These are phyloP conservation scores for Euphydryas editha DNA, from an alignment of 2,888 invertebrate species.

Conservation along the genomic window DNA sequence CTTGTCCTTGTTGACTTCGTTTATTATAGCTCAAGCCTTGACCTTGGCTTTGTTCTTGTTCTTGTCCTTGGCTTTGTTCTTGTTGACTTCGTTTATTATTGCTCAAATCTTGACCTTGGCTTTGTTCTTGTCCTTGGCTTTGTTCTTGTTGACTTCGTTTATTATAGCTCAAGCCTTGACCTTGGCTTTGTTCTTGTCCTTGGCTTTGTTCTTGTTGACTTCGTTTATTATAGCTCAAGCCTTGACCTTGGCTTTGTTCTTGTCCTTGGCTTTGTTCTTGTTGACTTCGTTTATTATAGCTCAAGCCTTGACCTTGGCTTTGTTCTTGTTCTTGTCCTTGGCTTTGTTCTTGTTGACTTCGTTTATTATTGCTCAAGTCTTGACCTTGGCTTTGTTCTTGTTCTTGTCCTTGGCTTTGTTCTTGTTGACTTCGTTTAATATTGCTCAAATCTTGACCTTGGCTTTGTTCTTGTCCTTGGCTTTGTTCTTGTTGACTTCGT, in stretches of 20 bases:
- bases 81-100: neutral
- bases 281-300: neutral
- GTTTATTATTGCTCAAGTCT: neutral
- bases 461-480: neutral
- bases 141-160: neutral
- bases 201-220: no score
- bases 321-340: neutral
- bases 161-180: neutral
- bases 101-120: neutral
- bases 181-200: no score
- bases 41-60: neutral
- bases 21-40: no score
- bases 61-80: neutral
- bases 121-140: neutral
- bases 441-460: neutral
- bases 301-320: neutral
- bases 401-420: neutral
- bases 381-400: neutral
- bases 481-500: neutral
- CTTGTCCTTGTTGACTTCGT: neutral
- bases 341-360: no score
- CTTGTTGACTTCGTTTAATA: neutral
- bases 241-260: neutral
- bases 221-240: neutral
- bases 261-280: neutral